Evolutionary conservation across 2,888 invertebrate genomes (phyloP), one percentile per base, ranked within the genome.

Genomic region (Plusia festucae): DNA sequence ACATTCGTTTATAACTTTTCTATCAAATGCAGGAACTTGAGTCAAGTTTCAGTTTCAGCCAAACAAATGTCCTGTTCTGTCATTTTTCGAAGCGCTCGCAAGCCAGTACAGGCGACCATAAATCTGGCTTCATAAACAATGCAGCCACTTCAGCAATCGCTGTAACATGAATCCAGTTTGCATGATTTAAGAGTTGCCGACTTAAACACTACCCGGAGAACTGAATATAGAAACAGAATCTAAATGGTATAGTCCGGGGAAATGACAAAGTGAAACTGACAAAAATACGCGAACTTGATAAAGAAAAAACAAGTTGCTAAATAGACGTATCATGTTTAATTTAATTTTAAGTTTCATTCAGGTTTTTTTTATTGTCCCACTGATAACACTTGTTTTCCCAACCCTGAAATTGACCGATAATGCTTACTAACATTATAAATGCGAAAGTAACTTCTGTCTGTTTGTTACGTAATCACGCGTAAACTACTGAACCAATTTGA

Each of bases 91-190:
- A 30, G 30, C 24, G 24, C 34, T 13, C 13, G 34, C 40, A n/a
- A 40, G 40, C 40, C 5, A 40, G 40, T n/a, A 40, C 40, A 40
- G 40, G n/a, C n/a, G n/a, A 15, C n/a, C 40, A 40, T 40, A 40
- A 40, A 40, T 40, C 40, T 7, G n/a, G 40, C 7, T n/a, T 40
- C 40, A 40, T 40, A 40, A 40, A 40, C 40, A 40, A 40, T 40
- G 40, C 40, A 40, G 40, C 40, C 40, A 40, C 40, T 40, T 40
- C 40, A 40, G 40, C 40, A 40, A 40, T 40, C 40, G 40, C 40
- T 40, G 40, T 40, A 40, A 40, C 40, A 40, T 40, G 40, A 40
- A 40, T 40, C 40, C 40, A 40, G 40, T 40, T 40, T 40, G 40
- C 40, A 40, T 40, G 40, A 40, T 40, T 40, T 40, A 40, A n/a